A percentile compares a stretch with the other conserved stretches of the same genome.
Evolutionary conservation across 2,888 invertebrate genomes (phyloP).

Genomic region (Hypsopygia costalis): DNA sequence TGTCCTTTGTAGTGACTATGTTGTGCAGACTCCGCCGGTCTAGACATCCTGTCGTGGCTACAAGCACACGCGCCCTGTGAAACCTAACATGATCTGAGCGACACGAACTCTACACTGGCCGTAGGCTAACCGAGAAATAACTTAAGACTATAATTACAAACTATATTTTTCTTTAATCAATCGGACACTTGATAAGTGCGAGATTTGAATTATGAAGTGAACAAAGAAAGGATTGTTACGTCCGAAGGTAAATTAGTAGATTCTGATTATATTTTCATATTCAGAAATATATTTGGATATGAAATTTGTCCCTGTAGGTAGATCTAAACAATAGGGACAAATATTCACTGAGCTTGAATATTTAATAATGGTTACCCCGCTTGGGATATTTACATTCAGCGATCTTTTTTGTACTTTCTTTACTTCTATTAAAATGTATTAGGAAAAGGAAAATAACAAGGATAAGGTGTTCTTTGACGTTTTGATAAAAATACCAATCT

Average conservation of each 20-base stretch:
- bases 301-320: conserved; percentile 4
- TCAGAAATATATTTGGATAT: background rate
- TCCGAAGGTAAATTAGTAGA: conserved; percentile 49
- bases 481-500: no score
- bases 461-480: no score
- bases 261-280: background rate
- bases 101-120: background rate
- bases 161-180: conserved; percentile 24
- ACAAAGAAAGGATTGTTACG: conserved; percentile 65
- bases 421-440: background rate
- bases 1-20: conserved; percentile 55
- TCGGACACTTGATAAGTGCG: conserved; percentile 52
- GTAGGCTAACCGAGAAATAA: background rate
- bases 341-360: conserved; percentile 13
- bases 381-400: conserved; percentile 7
- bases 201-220: conserved; percentile 64
- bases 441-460: background rate
- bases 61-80: conserved; percentile 37
- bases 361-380: conserved; percentile 2
- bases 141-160: conserved; percentile 17
- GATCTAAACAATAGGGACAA: conserved; percentile 9
- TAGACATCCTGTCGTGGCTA: conserved; percentile 41
- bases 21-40: conserved; percentile 35
- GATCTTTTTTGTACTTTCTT: background rate
- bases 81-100: conserved; percentile 18